A percentile compares a stretch with the other conserved stretches of the same genome.
phyloP scores from a whole-genome alignment of 2,888 invertebrate species.

The Epinotia ramella region DNA sequence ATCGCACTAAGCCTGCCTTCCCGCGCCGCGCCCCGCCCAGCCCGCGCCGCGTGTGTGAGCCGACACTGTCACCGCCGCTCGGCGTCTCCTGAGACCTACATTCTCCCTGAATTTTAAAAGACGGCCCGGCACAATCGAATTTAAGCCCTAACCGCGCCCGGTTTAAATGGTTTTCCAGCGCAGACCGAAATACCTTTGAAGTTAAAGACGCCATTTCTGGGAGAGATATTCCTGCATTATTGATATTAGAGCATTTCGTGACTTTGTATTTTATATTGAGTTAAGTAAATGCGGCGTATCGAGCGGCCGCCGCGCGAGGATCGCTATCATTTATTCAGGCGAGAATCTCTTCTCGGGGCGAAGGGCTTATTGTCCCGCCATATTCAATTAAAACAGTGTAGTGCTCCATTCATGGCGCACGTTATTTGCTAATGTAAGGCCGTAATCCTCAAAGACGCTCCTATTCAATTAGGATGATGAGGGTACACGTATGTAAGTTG shows the following conservation, averaged over 20 bases:
- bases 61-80: slow-evolving; percentile 19
- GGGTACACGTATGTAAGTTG: slow-evolving; percentile 30
- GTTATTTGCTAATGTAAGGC: slow-evolving; percentile 30
- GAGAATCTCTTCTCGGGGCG: neutral
- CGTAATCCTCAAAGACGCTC: slow-evolving; percentile 30
- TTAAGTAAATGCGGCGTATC: slow-evolving; percentile 27
- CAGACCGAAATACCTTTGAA: slow-evolving; percentile 25
- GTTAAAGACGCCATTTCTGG: slow-evolving; percentile 39
- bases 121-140: slow-evolving; percentile 4
- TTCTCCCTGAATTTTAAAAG: slow-evolving; percentile 39
- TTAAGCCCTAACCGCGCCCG: neutral
- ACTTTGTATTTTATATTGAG: slow-evolving; percentile 38
- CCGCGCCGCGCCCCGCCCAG: neutral
- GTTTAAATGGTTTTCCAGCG: neutral
- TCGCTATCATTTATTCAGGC: slow-evolving; percentile 32
- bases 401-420: neutral
- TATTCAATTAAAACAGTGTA: slow-evolving; percentile 21
- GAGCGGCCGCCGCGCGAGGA: slow-evolving; percentile 18
- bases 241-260: slow-evolving; percentile 38
- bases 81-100: slow-evolving; percentile 23
- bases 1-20: neutral
- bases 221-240: slow-evolving; percentile 41
- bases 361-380: neutral
- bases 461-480: slow-evolving; percentile 41
- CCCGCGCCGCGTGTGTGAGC: slow-evolving; percentile 18